Conservation (phyloP, 2,888 invertebrate genomes). For the Drosophila rellima region DNA sequence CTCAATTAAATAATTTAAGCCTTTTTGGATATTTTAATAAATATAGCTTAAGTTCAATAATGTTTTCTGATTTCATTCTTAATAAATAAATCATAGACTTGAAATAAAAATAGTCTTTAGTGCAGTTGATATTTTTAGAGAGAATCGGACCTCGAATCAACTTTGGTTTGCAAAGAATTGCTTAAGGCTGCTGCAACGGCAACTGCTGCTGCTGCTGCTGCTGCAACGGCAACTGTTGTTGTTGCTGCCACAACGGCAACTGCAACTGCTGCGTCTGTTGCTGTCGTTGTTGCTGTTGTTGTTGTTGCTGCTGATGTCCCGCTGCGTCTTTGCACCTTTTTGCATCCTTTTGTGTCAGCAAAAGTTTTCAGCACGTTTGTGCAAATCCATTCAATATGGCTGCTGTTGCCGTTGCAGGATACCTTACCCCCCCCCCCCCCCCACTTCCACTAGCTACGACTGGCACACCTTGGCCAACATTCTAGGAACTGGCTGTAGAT, state of each 20-base stretch:
- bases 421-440: neutral
- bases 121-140: neutral
- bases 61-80: too few species aligned
- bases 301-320: slow-evolving; percentile 40
- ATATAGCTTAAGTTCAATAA: too few species aligned
- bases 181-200: slow-evolving; percentile 2
- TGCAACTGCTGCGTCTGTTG: neutral
- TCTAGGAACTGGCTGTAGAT: slow-evolving; percentile 47
- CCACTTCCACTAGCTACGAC: neutral
- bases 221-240: neutral
- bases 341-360: slow-evolving; percentile 80
- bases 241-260: neutral
- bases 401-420: slow-evolving; percentile 54
- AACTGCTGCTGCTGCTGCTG: neutral
- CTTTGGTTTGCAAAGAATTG: slow-evolving; percentile 61
- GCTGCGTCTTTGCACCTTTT: slow-evolving; percentile 65
- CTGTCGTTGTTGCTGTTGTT: neutral
- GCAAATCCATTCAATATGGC: slow-evolving; percentile 81
- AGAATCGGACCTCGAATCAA: slow-evolving; percentile 61
- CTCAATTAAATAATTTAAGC: too few species aligned
- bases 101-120: too few species aligned
- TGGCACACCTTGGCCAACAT: slow-evolving; percentile 48
- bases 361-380: slow-evolving; percentile 80
- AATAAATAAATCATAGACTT: too few species aligned
- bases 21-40: too few species aligned